phyloP scores from a whole-genome alignment of 2,888 invertebrate genomes.

The Pammene fasciana region DNA sequence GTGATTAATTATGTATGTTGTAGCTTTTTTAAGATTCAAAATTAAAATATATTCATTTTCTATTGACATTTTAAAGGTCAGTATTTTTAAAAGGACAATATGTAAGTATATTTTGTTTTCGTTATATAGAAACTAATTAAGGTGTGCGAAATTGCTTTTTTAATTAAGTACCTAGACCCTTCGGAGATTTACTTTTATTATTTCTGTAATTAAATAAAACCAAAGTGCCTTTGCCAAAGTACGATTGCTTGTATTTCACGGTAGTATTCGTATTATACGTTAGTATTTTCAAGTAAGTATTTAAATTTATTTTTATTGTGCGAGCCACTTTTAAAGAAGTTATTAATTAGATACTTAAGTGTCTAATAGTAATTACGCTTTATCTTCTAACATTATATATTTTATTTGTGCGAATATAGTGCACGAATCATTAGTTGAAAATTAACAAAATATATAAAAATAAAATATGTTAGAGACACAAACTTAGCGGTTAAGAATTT shows the following conservation, averaged over 20 bases:
- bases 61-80: background rate
- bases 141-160: constrained; percentile 7
- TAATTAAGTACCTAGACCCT: constrained; percentile 21
- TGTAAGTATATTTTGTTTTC: background rate
- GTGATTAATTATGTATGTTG: constrained; percentile 16
- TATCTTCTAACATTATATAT: background rate
- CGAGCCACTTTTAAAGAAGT: background rate
- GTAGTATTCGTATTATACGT: too few relatives aligned
- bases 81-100: constrained; percentile 14
- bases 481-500: too few relatives aligned
- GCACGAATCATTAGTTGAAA: too few relatives aligned
- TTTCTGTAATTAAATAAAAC: constrained; percentile 22
- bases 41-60: background rate
- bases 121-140: constrained; percentile 17
- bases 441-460: too few relatives aligned
- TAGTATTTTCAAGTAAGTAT: too few relatives aligned
- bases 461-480: too few relatives aligned
- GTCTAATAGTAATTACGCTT: background rate
- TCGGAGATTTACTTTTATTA: constrained; percentile 21
- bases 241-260: background rate
- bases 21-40: background rate
- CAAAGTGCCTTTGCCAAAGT: constrained; percentile 9
- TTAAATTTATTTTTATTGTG: too few relatives aligned
- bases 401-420: background rate
- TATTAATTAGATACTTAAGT: background rate